A percentile compares a stretch with the other conserved stretches of the same genome.
These are phyloP conservation scores for Gymnocheta viridis DNA, from an alignment of 2,888 invertebrate genomes.

Conservation along the genomic window DNA sequence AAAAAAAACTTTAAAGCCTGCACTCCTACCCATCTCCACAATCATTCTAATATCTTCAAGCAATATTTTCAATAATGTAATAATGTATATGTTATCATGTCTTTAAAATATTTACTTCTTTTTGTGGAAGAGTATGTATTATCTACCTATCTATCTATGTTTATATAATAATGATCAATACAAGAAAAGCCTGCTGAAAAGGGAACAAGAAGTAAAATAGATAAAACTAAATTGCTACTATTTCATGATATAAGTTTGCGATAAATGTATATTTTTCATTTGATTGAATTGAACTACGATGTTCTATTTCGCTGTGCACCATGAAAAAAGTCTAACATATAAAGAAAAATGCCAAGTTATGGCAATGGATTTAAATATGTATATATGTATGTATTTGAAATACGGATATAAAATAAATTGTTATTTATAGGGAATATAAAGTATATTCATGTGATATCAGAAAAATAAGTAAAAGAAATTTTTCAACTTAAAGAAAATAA, in stretches of 20 bases:
- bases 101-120: slow-evolving; percentile 44
- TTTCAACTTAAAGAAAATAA: not conserved
- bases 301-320: not conserved
- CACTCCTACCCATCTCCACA: not conserved
- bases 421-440: slow-evolving; percentile 28
- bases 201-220: slow-evolving; percentile 16
- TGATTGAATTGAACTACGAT: slow-evolving; percentile 48
- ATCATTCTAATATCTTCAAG: slow-evolving; percentile 47
- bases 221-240: slow-evolving; percentile 63
- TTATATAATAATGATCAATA: slow-evolving; percentile 41
- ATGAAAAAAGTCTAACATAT: not conserved
- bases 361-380: slow-evolving; percentile 6
- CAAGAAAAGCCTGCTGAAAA: not conserved
- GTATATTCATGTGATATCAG: slow-evolving; percentile 35
- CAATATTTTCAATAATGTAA: slow-evolving; percentile 63
- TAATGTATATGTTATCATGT: slow-evolving; percentile 61
- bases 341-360: not conserved
- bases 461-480: not conserved
- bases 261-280: slow-evolving; percentile 56
- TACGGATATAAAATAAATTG: slow-evolving; percentile 35
- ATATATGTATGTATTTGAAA: slow-evolving; percentile 9
- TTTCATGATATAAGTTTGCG: slow-evolving; percentile 57
- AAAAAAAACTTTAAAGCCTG: not conserved
- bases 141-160: not conserved
- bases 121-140: not conserved